These are phyloP conservation scores for Petroica traversi DNA, from an alignment of 2,113 vertebrate species.

Conservation along the genomic window DNA sequence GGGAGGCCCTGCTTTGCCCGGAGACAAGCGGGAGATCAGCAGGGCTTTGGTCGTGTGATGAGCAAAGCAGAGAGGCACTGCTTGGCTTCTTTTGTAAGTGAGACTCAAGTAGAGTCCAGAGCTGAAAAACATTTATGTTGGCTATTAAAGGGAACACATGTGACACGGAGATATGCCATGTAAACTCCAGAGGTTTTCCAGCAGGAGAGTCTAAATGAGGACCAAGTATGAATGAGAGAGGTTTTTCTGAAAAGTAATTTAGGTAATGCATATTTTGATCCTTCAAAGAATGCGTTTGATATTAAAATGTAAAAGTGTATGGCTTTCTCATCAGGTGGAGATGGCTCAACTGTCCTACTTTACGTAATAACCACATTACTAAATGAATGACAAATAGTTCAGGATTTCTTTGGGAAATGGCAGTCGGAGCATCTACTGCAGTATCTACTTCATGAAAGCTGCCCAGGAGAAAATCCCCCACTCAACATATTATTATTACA, in stretches of 20 bases:
- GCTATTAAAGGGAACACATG: conserved; percentile 12
- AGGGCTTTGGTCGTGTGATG: neutral
- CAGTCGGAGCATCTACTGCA: neutral
- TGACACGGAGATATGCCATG: conserved; percentile 4
- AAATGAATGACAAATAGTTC: neutral
- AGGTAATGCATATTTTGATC: neutral
- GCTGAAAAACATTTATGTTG: conserved; percentile 55
- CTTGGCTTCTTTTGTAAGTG: neutral
- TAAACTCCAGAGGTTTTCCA: conserved; percentile 29
- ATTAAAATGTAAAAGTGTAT: neutral
- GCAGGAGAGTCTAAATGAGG: neutral
- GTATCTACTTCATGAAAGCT: neutral
- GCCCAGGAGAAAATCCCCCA: neutral
- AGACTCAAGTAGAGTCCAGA: conserved; percentile 4
- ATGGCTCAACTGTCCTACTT: neutral
- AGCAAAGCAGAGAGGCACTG: neutral
- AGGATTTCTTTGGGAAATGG: neutral
- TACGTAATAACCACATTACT: neutral
- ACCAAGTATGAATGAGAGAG: neutral
- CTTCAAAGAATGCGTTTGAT: neutral
- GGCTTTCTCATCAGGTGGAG: neutral
- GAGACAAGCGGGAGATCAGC: neutral
- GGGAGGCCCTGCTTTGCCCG: neutral
- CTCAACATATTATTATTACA: neutral
- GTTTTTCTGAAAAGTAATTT: neutral